phyloP scores from a whole-genome alignment of 1,140 invertebrate genomes.

The Papilio xuthus region DNA sequence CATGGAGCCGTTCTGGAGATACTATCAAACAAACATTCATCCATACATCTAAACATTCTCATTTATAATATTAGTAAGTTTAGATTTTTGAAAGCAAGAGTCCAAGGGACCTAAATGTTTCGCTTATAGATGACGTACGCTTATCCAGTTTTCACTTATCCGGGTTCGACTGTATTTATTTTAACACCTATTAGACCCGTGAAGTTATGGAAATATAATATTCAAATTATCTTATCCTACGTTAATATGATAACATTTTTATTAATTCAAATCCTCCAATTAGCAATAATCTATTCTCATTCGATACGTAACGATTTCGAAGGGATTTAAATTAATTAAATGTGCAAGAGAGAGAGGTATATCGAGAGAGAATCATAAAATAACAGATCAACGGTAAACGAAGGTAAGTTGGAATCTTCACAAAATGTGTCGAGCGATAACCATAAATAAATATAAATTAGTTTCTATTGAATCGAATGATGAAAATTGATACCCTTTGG shows the following conservation, averaged over 20 bases:
- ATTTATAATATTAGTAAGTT: too few species aligned
- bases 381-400: conserved; percentile 33
- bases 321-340: conserved; percentile 37
- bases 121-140: too few species aligned
- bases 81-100: too few species aligned
- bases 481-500: conserved; percentile 44
- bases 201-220: not conserved
- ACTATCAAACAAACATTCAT: too few species aligned
- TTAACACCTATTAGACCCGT: not conserved
- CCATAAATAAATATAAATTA: conserved; percentile 62
- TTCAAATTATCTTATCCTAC: not conserved
- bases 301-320: conserved; percentile 25
- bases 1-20: too few species aligned
- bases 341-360: conserved; percentile 13
- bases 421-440: conserved; percentile 45
- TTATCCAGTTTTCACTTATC: too few species aligned
- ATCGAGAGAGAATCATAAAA: conserved; percentile 17
- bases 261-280: conserved; percentile 32
- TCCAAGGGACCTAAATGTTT: too few species aligned
- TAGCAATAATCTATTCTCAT: conserved; percentile 28
- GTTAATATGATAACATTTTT: conserved; percentile 25
- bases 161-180: conserved; percentile 16
- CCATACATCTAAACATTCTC: too few species aligned
- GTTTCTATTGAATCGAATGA: conserved; percentile 45
- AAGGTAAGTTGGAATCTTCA: conserved; percentile 6